Conservation (phyloP, 2,888 invertebrate species). For the Leptopilina drosophilae region DNA sequence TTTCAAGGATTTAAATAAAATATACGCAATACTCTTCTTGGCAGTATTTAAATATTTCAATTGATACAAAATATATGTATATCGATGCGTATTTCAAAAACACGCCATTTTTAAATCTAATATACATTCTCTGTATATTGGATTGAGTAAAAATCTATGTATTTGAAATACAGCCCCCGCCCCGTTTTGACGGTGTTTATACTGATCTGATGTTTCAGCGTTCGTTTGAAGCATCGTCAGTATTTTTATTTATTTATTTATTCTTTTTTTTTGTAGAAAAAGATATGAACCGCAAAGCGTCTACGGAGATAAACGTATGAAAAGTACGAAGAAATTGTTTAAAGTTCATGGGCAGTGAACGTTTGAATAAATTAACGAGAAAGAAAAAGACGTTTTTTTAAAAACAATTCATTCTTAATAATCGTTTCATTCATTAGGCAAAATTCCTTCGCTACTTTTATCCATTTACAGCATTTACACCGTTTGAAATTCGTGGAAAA, state of each 20-base stretch:
- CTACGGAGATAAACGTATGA: slow-evolving; percentile 24
- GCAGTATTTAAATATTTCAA: slow-evolving; percentile 49
- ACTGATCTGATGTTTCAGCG: slow-evolving; percentile 28
- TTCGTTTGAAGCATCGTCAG: slow-evolving; percentile 34
- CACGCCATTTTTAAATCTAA: slow-evolving; percentile 39
- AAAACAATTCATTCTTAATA: slow-evolving; percentile 31
- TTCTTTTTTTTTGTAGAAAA: not conserved
- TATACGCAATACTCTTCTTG: slow-evolving; percentile 40
- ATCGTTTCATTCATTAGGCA: slow-evolving; percentile 32
- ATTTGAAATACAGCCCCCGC: slow-evolving; percentile 33
- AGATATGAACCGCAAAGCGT: slow-evolving; percentile 36
- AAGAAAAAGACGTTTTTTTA: slow-evolving; percentile 26
- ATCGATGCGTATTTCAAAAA: slow-evolving; percentile 49
- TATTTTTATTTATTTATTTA: not conserved
- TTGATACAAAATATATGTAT: slow-evolving; percentile 50
- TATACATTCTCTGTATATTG: slow-evolving; percentile 26
- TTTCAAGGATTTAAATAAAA: slow-evolving; percentile 42
- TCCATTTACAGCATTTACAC: slow-evolving; percentile 52
- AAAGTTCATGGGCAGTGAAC: slow-evolving; percentile 14
- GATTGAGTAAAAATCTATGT: slow-evolving; percentile 24
- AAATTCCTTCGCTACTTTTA: slow-evolving; percentile 40
- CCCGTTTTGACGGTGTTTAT: not conserved
- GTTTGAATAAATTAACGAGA: slow-evolving; percentile 16
- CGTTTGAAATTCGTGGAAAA: slow-evolving; percentile 42
- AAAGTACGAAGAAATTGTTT: slow-evolving; percentile 35